phyloP scores from a whole-genome alignment of 2,797 vertebrate species.

The Fratercula arctica region DNA sequence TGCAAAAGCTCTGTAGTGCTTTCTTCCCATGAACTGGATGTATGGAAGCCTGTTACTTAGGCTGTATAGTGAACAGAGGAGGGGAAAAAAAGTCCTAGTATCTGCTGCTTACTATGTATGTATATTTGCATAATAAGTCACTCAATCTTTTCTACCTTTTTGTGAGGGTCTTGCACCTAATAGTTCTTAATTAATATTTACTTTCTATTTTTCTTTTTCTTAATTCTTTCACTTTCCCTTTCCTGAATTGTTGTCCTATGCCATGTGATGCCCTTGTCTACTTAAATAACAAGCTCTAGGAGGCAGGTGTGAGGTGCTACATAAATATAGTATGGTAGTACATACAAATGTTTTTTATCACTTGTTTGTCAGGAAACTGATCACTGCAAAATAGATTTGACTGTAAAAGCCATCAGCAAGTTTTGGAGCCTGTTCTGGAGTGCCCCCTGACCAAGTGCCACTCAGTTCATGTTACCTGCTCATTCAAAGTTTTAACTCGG shows the following conservation, averaged over 20 bases:
- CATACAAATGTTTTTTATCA: background rate
- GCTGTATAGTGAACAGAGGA: background rate
- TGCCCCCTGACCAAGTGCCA: background rate
- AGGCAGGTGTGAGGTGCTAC: background rate
- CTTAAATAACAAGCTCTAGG: background rate
- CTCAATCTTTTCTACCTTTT: background rate
- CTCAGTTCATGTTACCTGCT: background rate
- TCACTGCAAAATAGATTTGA: background rate
- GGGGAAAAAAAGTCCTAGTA: background rate
- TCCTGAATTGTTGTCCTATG: background rate
- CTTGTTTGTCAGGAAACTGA: background rate
- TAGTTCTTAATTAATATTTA: background rate
- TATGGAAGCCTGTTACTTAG: background rate
- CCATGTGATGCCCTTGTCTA: background rate
- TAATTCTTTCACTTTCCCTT: background rate
- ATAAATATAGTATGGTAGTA: background rate
- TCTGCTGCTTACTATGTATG: background rate
- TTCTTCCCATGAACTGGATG: background rate
- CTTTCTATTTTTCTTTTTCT: background rate
- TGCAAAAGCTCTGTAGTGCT: background rate
- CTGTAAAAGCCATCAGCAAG: background rate
- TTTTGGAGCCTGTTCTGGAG: background rate
- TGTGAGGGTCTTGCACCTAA: background rate
- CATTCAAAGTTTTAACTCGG: background rate
- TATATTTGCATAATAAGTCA: background rate